Conservation (phyloP, 2,113 vertebrate species). For the Daboia siamensis region DNA sequence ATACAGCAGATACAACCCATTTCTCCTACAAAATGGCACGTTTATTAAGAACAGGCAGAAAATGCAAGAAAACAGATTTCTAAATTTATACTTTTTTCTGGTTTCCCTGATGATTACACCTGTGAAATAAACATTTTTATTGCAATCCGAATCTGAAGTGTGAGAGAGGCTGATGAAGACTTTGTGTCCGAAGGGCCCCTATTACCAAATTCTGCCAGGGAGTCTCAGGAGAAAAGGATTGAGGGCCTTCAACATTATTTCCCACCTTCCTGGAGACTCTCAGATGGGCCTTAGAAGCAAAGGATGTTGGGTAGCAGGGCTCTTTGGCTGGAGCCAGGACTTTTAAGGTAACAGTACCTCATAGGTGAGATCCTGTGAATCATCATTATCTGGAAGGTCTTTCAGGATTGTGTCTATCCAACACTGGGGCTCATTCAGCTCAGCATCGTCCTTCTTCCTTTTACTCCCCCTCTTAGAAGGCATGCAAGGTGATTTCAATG, state of each 20-base stretch:
- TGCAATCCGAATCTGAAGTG: not conserved
- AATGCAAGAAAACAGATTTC: not conserved
- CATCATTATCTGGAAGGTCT: slow-evolving; percentile 68
- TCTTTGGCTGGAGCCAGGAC: not conserved
- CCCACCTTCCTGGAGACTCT: not conserved
- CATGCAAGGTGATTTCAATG: slow-evolving; percentile 60
- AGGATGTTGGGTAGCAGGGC: not conserved
- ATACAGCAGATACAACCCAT: not conserved
- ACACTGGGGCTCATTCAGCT: slow-evolving; percentile 65
- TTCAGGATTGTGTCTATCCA: slow-evolving; percentile 70
- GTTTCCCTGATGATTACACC: not conserved
- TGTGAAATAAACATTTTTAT: not conserved
- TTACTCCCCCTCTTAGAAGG: slow-evolving; percentile 75
- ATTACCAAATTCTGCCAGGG: not conserved
- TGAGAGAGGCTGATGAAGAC: not conserved
- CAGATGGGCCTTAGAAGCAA: too few species aligned
- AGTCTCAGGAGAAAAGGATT: too few species aligned
- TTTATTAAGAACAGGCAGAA: not conserved
- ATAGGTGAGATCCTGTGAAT: slow-evolving; percentile 49
- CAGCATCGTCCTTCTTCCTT: slow-evolving; percentile 77
- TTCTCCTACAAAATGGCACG: not conserved
- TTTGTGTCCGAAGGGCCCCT: not conserved
- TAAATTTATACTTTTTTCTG: not conserved
- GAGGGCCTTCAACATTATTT: not conserved
- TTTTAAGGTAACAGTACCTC: slow-evolving; percentile 40